Base-by-base conservation (phyloP, 2,888 invertebrate genomes). In the Thecocarcelia acutangulata region DNA sequence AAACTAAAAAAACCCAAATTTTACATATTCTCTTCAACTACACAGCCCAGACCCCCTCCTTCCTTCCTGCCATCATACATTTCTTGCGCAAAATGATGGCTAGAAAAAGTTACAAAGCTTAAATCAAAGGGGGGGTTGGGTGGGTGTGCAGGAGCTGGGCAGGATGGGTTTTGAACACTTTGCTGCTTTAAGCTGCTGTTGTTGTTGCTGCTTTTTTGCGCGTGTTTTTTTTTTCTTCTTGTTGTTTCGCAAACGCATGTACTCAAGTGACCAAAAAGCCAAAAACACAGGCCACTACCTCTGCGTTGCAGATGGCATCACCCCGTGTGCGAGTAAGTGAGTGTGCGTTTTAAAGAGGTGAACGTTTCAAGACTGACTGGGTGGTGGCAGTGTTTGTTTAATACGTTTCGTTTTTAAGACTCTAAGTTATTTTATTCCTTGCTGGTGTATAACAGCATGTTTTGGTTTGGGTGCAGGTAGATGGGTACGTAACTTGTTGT, bases 261-360 rank as follows among this genome's bases (percentile, higher is more conserved):
- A 82, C 61, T 82, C 78, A 74, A 82, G 78, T 74, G 78, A 74
- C 64, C 73, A 82, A 82, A 82, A 78, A 82, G 74, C 44, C 64
- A 82, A 74, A 70, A 74, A 81, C 42, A 58, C 58, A 54, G 56
- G 70, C 70, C 70, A 76, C 72, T 68, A 68, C 80, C 70, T 75
- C 64, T 64, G 58, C 17, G 33, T 52, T 54, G 68, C 61, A 74
- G 69, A 63, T 70, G 64, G 61, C 42, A 50, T 33, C 11, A 24
- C 28, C 48, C 28, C 61, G 21, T 61, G 40, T 40, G 28, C 15
- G n/a, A 28, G n/a, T 33, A 17, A 12, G 44, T 48, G 64, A 37
- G n/a, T n/a, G 11, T 15, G 24, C 2, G 28, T 59, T 33, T 28
- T 12, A 15, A 28, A 46, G 46, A 54, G 24, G 33, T 33, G 48